These are phyloP conservation scores for Theretra japonica DNA, from an alignment of 2,888 invertebrate species.

Conservation along the genomic window DNA sequence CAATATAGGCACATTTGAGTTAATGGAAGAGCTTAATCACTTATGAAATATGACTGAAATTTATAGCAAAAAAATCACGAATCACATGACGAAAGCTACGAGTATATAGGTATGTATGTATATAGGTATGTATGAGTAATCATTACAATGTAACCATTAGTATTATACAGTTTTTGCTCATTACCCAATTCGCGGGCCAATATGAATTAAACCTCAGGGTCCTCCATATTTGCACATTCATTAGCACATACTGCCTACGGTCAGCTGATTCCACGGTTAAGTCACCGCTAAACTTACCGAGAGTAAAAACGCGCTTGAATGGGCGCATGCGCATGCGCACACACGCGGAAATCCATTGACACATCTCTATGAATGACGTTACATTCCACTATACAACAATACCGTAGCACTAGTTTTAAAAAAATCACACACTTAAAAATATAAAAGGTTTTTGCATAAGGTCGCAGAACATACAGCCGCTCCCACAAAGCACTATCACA, in stretches of 20 bases:
- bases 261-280: conserved; percentile 14
- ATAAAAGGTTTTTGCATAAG: neutral
- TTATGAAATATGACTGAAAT: too few relatives aligned
- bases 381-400: conserved; percentile 5
- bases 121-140: neutral
- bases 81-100: too few relatives aligned
- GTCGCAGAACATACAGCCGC: neutral
- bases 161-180: conserved; percentile 20
- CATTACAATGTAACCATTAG: neutral
- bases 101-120: too few relatives aligned
- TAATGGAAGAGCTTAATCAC: too few relatives aligned
- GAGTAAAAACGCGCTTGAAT: conserved; percentile 65
- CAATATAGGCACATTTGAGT: too few relatives aligned
- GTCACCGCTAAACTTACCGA: conserved; percentile 62
- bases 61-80: too few relatives aligned
- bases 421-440: neutral
- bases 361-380: conserved; percentile 71
- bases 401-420: neutral
- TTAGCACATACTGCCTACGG: conserved; percentile 15
- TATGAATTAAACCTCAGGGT: conserved; percentile 25
- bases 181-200: conserved; percentile 17
- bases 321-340: conserved; percentile 60
- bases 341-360: conserved; percentile 73
- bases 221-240: conserved; percentile 17
- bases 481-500: neutral